Evolutionary conservation across 2,888 invertebrate genomes (phyloP).

Genomic region (Mythimna pallens): DNA sequence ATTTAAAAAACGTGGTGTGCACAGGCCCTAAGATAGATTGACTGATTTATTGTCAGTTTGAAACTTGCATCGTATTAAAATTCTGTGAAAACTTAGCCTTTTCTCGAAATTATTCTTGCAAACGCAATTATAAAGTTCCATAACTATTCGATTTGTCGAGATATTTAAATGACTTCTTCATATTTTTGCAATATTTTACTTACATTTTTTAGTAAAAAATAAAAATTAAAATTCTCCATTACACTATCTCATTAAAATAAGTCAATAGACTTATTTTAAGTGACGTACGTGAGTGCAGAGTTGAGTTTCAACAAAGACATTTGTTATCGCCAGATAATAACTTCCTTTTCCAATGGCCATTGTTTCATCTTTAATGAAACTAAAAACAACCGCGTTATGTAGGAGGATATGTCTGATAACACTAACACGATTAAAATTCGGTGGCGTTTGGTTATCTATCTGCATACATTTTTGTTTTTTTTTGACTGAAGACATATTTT

Average conservation of each 20-base stretch:
- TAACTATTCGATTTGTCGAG: too few relatives aligned
- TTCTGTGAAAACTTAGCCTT: too few relatives aligned
- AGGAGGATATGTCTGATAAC: neutral
- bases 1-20: too few relatives aligned
- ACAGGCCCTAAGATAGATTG: too few relatives aligned
- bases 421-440: neutral
- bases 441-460: neutral
- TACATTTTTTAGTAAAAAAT: too few relatives aligned
- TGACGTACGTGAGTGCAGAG: neutral
- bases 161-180: too few relatives aligned
- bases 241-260: neutral
- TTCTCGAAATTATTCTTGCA: too few relatives aligned
- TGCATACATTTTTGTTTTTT: slow-evolving; percentile 28
- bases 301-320: slow-evolving; percentile 26
- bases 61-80: neutral
- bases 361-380: neutral
- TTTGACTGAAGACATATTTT: neutral
- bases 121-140: too few relatives aligned
- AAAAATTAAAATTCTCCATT: neutral
- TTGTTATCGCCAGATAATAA: neutral
- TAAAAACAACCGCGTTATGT: neutral
- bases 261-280: slow-evolving; percentile 8
- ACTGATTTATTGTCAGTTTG: neutral
- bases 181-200: too few relatives aligned
- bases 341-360: neutral